phyloP scores from a whole-genome alignment of 2,797 vertebrate species.

The Netta rufina region DNA sequence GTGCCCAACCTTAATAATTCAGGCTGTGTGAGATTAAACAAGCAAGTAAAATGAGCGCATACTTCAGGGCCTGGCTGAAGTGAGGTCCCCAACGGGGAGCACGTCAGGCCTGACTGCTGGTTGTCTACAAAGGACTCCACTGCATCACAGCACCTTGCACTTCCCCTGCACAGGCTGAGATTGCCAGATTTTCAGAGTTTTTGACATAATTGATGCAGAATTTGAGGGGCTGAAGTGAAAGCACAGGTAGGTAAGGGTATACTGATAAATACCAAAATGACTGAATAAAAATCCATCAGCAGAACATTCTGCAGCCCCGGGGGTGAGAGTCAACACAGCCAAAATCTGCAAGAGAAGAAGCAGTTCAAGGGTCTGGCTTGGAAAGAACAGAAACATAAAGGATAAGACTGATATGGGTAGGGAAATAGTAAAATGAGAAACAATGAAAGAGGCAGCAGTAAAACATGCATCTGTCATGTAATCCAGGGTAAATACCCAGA shows the following conservation, averaged over 20 bases:
- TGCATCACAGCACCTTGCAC: fast-evolving
- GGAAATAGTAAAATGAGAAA: conserved; percentile 47
- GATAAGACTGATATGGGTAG: neutral
- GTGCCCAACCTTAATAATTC: neutral
- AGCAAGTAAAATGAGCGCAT: neutral
- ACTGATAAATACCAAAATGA: neutral
- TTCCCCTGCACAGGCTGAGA: neutral
- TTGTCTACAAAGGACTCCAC: neutral
- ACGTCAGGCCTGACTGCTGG: neutral
- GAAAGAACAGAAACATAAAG: conserved; percentile 10
- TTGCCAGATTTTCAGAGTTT: fast-evolving
- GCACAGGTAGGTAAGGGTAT: neutral
- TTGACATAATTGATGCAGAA: neutral
- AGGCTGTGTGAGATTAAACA: neutral
- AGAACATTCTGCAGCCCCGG: neutral
- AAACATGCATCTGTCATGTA: conserved; percentile 57
- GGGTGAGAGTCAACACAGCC: neutral
- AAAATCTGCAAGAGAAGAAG: neutral
- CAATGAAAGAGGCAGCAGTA: conserved; percentile 55
- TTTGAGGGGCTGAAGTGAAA: neutral
- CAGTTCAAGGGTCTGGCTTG: neutral
- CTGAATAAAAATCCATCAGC: neutral
- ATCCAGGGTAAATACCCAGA: conserved; percentile 48
- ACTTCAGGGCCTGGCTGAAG: neutral
- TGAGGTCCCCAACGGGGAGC: neutral